phyloP scores from a whole-genome alignment of 2,888 invertebrate species.

The Hemicrepidius hirtus region DNA sequence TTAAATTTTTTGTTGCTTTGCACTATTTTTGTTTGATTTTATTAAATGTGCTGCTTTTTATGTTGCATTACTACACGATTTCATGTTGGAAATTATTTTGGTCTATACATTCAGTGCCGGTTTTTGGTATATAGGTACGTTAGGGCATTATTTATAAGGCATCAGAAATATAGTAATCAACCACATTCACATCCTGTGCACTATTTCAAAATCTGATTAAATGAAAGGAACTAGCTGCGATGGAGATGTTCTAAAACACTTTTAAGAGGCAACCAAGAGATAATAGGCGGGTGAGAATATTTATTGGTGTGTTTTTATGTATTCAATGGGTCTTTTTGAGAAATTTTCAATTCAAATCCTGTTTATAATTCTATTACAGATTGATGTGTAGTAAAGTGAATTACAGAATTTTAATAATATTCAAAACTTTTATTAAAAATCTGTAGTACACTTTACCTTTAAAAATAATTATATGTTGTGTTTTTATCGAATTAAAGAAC shows the following conservation, averaged over 20 bases:
- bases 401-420: no score
- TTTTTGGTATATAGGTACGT: neutral
- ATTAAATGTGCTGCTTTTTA: conserved; percentile 25
- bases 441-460: no score
- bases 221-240: conserved; percentile 7
- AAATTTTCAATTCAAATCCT: no score
- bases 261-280: neutral
- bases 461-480: no score
- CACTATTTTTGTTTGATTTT: neutral
- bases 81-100: conserved; percentile 7
- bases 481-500: no score
- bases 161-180: neutral
- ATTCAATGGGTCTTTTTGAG: neutral
- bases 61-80: conserved; percentile 19
- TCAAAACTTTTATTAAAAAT: no score
- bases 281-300: neutral
- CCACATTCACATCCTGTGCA: neutral
- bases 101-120: conserved; percentile 13
- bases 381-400: no score
- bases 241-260: conserved; percentile 4
- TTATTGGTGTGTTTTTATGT: conserved; percentile 1
- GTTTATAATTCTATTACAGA: no score
- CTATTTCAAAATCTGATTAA: neutral
- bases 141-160: neutral
- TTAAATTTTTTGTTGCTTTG: conserved; percentile 14